phyloP scores from a whole-genome alignment of 2,113 vertebrate genomes.

The Triplophysa siluroides region DNA sequence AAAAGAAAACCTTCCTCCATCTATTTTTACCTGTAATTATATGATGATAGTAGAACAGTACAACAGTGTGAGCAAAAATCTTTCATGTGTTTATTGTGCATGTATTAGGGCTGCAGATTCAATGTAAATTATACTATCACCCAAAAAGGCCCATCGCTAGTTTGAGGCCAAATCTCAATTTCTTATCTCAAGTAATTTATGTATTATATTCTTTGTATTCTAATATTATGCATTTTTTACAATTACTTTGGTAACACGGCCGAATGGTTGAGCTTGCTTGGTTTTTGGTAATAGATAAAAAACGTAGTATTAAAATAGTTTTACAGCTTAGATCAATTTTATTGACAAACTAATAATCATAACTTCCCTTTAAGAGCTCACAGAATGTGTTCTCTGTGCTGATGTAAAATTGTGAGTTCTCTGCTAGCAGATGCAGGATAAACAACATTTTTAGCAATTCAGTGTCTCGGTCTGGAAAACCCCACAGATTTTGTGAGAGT shows the following conservation, averaged over 20 bases:
- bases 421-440: background rate
- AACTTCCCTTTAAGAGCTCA: background rate
- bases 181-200: too few relatives aligned
- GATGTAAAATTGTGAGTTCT: background rate
- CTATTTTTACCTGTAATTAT: slow-evolving; percentile 51
- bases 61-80: slow-evolving; percentile 44
- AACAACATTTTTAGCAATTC: slow-evolving; percentile 34
- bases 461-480: slow-evolving; percentile 21
- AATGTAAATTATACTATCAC: too few relatives aligned
- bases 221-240: too few relatives aligned
- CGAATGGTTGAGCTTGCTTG: too few relatives aligned
- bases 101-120: too few relatives aligned
- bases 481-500: slow-evolving; percentile 38
- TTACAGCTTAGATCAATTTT: background rate
- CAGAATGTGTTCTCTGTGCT: slow-evolving; percentile 4
- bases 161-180: too few relatives aligned
- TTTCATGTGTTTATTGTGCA: too few relatives aligned
- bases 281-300: too few relatives aligned
- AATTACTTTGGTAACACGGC: too few relatives aligned
- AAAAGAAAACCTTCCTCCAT: background rate
- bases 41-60: slow-evolving; percentile 41
- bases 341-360: background rate
- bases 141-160: too few relatives aligned
- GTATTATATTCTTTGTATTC: too few relatives aligned
- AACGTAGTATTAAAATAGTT: background rate